These are phyloP conservation scores for Hylia prasina DNA, from an alignment of 2,113 vertebrate genomes.

Conservation along the genomic window DNA sequence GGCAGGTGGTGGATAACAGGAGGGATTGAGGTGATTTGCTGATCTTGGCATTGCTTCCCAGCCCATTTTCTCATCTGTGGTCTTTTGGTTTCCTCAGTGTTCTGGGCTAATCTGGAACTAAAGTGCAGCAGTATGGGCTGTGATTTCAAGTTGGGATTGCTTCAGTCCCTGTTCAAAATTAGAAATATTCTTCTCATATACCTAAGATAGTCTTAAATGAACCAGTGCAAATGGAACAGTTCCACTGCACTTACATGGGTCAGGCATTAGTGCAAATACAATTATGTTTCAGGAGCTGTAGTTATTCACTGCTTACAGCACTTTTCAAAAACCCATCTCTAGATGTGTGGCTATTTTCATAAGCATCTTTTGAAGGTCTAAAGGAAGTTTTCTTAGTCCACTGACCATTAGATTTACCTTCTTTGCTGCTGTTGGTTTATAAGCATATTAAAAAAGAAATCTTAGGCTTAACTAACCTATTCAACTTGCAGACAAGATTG, in stretches of 20 bases:
- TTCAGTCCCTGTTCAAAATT: background rate
- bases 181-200: background rate
- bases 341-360: background rate
- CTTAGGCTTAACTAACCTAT: background rate
- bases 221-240: background rate
- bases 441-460: background rate
- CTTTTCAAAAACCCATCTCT: background rate
- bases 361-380: background rate
- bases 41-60: background rate
- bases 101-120: background rate
- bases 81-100: background rate
- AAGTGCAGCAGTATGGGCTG: background rate
- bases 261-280: background rate
- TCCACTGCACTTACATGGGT: background rate
- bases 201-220: background rate
- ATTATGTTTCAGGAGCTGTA: background rate
- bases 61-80: background rate
- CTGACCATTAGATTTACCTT: background rate
- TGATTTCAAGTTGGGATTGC: background rate
- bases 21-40: background rate
- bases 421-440: background rate
- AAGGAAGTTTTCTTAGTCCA: background rate
- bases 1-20: background rate
- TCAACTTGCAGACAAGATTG: background rate
- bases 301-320: background rate